A percentile compares a stretch with the other conserved stretches of the same genome.
phyloP scores from a whole-genome alignment of 2,797 vertebrate genomes.

The Tragelaphus oryx region DNA sequence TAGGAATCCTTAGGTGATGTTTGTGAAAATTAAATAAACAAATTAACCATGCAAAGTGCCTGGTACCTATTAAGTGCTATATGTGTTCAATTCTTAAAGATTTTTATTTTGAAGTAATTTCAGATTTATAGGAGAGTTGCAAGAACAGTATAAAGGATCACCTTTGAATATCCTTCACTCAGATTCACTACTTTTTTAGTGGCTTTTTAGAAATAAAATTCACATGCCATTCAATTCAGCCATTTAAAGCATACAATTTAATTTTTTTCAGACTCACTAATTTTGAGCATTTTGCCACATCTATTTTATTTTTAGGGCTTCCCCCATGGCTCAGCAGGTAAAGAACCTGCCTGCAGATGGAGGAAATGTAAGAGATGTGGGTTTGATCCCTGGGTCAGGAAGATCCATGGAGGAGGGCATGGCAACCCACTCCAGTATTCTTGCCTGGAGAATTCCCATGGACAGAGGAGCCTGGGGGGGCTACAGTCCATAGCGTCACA shows the following conservation, averaged over 20 bases:
- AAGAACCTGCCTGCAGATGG: background rate
- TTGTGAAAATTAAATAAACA: background rate
- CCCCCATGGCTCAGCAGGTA: background rate
- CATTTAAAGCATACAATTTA: background rate
- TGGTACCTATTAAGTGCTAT: background rate
- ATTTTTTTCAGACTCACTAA: background rate
- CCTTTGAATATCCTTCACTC: background rate
- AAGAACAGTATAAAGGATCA: background rate
- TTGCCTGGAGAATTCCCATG: background rate
- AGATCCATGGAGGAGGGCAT: background rate
- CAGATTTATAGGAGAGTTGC: background rate
- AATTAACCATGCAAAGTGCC: background rate
- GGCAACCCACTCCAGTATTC: background rate
- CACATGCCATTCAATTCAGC: background rate
- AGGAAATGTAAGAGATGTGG: background rate
- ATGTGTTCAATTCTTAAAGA: background rate
- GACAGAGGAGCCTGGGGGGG: too few relatives aligned
- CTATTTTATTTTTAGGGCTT: background rate
- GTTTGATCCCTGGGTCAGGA: background rate
- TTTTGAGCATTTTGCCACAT: background rate
- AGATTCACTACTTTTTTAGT: background rate
- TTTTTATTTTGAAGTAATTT: constrained; percentile 1
- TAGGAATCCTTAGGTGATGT: background rate
- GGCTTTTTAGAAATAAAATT: background rate
- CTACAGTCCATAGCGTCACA: background rate